These are phyloP conservation scores for Drosophila elegans DNA, from an alignment of 1,140 invertebrate genomes.

Conservation along the genomic window DNA sequence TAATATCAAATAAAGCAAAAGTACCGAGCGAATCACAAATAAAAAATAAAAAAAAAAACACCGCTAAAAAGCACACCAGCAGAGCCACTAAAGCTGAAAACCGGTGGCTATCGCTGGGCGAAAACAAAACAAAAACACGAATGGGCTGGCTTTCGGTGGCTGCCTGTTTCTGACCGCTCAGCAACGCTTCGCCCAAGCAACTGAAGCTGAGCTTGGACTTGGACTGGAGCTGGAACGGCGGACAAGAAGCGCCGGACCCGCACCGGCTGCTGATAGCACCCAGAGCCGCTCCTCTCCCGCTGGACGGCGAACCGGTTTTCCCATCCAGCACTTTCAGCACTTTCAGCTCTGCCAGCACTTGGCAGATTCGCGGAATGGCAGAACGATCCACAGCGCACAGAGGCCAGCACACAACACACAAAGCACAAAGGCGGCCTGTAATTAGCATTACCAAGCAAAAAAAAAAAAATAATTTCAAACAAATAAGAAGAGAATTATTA, in stretches of 20 bases:
- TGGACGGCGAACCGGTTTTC: constrained; percentile 24
- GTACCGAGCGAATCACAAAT: constrained; percentile 1
- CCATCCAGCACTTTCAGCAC: constrained; percentile 2
- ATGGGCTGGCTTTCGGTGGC: constrained; percentile 2
- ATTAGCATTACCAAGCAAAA: constrained; percentile 6
- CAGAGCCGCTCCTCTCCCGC: constrained; percentile 8
- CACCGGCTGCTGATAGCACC: constrained; percentile 24
- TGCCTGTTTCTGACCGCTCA: constrained; percentile 22
- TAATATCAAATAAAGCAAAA: not conserved
- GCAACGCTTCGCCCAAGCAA: constrained; percentile 33
- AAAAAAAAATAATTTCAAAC: too few relatives aligned
- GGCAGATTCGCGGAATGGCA: constrained; percentile 9
- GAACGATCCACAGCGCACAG: constrained; percentile 5
- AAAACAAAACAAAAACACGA: constrained; percentile 2
- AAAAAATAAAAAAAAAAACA: constrained; percentile 1
- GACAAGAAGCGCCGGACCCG: constrained; percentile 30
- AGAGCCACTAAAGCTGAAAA: constrained; percentile 16
- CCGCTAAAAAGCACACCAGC: constrained; percentile 10
- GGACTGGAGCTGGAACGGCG: constrained; percentile 1
- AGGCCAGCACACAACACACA: not conserved
- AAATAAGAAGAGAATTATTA: too few relatives aligned
- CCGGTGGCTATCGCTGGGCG: constrained; percentile 32
- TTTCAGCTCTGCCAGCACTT: constrained; percentile 2
- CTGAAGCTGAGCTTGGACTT: constrained; percentile 18
- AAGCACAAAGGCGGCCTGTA: constrained; percentile 21